Evolutionary conservation across 2,888 invertebrate species (phyloP).

Genomic region (Latheticus oryzae): DNA sequence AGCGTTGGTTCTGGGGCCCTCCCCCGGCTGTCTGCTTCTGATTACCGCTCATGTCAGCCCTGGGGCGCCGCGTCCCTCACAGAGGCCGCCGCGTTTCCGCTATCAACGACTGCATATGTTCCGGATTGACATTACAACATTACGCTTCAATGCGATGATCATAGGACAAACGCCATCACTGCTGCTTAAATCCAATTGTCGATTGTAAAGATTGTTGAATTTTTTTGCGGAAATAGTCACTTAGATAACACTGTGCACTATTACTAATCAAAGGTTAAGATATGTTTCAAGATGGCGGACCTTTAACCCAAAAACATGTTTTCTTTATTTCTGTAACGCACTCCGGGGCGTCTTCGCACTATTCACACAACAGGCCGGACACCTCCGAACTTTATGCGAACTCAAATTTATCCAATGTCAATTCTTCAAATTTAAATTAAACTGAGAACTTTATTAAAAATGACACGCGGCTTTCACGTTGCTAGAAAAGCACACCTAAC

Average conservation of each 20-base stretch:
- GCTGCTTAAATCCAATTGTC: constrained; percentile 48
- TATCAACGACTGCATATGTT: constrained; percentile 64
- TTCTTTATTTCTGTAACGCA: constrained; percentile 46
- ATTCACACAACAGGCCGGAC: constrained; percentile 44
- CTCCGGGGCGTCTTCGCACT: constrained; percentile 18
- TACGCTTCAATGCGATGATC: constrained; percentile 3
- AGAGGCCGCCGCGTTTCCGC: constrained; percentile 70
- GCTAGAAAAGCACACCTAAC: constrained; percentile 61
- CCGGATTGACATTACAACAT: constrained; percentile 58
- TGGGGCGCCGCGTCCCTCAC: constrained; percentile 71
- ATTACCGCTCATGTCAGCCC: constrained; percentile 75
- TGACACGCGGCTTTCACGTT: constrained; percentile 68
- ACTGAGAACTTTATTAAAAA: constrained; percentile 63
- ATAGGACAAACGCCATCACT: constrained; percentile 10
- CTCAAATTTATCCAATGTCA: constrained; percentile 60
- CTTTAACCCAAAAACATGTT: constrained; percentile 65
- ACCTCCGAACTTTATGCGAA: constrained; percentile 49
- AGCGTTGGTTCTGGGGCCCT: constrained; percentile 70
- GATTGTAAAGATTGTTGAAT: constrained; percentile 54
- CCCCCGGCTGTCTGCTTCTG: constrained; percentile 75
- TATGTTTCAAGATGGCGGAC: constrained; percentile 66
- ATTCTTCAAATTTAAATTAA: constrained; percentile 60
- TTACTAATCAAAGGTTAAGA: constrained; percentile 65
- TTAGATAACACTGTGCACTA: constrained; percentile 57
- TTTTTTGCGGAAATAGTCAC: constrained; percentile 53